Base-by-base conservation (phyloP, 2,888 invertebrate species). In the Limnephilus auricula region DNA sequence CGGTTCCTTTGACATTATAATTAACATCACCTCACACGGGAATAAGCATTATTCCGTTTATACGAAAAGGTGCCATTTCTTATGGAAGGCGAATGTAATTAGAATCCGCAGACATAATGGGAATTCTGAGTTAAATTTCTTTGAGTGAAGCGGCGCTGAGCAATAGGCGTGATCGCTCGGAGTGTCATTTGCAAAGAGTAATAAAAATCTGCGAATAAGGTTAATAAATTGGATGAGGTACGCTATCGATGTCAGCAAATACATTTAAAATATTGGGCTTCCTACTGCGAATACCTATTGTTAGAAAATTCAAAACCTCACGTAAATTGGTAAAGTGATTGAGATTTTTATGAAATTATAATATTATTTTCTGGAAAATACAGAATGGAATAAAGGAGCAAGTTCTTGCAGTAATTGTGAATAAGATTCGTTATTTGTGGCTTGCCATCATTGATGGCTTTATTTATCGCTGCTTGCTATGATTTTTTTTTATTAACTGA, bases 21-120 rank as follows among this genome's bases (percentile, higher is more conserved):
- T 82, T 34, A 82, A 82, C 82, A 25, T 82, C 34, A 15, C 34
- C n/a, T 82, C 82, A 25, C 82, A 32, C 25, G 82, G 82, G 31
- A 34, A 32, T 32, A 34, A 32, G 82, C 32, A 6, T 84, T 34
- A 84, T 84, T 40, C n/a, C n/a, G 84, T 84, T 84, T 37, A 84
- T n/a, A n/a, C 40, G 37, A 85, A 25, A n/a, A 65, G 40, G 34
- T 85, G 10, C 30, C 85, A 40, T 30, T 85, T 40, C 85, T 85
- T 85, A 85, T 84, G n/a, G 30, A n/a, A 45, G 30, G 40, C 84
- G 45, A 85, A 85, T 85, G 45, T 45, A 85, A 85, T 85, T 85
- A 30, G n/a, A 40, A 85, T 85, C 40, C 45, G 10, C 45, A 82
- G 31, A n/a, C 30, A 84, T 34, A 85, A 85, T 37, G 84, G n/a